These are phyloP conservation scores for Podarcis raffonei DNA, from an alignment of 2,113 vertebrate genomes.

Conservation along the genomic window DNA sequence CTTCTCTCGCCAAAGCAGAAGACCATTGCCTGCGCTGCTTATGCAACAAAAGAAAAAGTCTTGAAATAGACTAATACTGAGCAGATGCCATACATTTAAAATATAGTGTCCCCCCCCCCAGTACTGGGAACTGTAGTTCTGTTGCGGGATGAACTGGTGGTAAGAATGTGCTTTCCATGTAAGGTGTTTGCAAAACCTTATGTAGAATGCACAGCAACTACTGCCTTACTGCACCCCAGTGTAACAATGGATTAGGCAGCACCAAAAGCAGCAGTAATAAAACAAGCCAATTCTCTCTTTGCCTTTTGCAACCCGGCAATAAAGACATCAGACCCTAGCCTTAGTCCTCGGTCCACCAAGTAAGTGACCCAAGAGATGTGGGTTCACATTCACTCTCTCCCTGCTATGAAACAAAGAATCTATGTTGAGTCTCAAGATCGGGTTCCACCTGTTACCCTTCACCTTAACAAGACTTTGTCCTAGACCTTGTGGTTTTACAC, in stretches of 20 bases:
- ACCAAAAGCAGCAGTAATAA: background rate
- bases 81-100: background rate
- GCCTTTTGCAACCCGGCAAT: background rate
- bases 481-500: background rate
- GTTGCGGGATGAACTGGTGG: too few species aligned
- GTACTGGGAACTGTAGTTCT: too few species aligned
- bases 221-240: background rate
- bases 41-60: background rate
- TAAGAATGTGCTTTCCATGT: too few species aligned
- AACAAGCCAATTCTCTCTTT: background rate
- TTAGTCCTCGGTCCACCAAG: background rate
- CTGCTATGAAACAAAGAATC: background rate
- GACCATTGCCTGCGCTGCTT: background rate
- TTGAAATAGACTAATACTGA: background rate
- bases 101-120: too few species aligned
- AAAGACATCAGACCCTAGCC: background rate
- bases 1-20: background rate
- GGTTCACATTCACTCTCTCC: background rate
- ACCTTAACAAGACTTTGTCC: background rate
- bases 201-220: background rate
- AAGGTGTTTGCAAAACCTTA: too few species aligned
- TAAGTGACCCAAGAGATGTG: background rate
- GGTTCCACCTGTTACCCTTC: background rate
- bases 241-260: background rate
- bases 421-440: background rate